Evolutionary conservation across 2,888 invertebrate species (phyloP).

Genomic region (Crossocerus cetratus): DNA sequence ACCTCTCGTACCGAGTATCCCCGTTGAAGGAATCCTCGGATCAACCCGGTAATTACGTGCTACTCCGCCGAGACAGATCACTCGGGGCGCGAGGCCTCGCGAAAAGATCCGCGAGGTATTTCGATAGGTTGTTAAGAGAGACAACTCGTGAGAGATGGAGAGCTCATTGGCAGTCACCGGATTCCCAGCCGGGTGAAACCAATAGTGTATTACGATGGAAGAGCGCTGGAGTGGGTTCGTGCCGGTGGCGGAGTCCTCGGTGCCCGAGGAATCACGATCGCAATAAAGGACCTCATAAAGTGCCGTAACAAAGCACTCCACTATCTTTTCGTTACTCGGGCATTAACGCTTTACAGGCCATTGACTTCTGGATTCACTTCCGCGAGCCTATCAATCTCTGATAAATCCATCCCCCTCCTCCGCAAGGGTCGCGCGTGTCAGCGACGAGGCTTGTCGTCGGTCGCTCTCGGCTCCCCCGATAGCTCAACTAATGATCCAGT

Average conservation of each 20-base stretch:
- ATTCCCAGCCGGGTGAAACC: background rate
- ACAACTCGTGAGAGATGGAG: conserved; percentile 1
- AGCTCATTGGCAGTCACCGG: background rate
- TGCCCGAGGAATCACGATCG: conserved; percentile 44
- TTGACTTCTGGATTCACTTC: conserved; percentile 47
- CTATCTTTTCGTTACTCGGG: conserved; percentile 48
- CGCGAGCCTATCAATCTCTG: conserved; percentile 39
- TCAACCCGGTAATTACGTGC: conserved; percentile 44
- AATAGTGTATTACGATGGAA: conserved; percentile 17
- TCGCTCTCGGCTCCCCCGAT: background rate
- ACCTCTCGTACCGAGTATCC: conserved; percentile 18
- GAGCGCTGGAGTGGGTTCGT: conserved; percentile 21
- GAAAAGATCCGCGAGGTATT: background rate
- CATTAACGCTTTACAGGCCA: conserved; percentile 50
- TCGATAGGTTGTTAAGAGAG: background rate
- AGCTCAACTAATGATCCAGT: background rate
- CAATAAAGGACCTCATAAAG: conserved; percentile 55
- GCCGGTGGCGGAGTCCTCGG: conserved; percentile 6
- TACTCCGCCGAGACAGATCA: conserved; percentile 40
- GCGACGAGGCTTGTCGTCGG: background rate
- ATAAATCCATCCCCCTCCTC: conserved; percentile 17
- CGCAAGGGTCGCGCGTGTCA: background rate
- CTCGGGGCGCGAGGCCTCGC: conserved; percentile 1
- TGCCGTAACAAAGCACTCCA: conserved; percentile 47
- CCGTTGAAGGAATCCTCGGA: conserved; percentile 35